These are phyloP conservation scores for Bruchidius siliquastri DNA, from an alignment of 2,888 invertebrate genomes.

Conservation along the genomic window DNA sequence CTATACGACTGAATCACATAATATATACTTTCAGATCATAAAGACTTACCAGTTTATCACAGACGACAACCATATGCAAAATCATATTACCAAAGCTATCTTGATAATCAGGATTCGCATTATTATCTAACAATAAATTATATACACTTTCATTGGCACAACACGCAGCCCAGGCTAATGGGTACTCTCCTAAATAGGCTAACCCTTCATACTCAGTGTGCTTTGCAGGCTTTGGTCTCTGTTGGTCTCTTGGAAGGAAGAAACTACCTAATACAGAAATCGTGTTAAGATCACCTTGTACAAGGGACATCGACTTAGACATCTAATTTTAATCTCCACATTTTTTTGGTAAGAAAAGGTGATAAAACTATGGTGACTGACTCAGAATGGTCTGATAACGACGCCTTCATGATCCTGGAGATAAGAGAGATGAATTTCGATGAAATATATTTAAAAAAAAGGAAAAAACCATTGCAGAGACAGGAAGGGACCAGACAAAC, in stretches of 20 bases:
- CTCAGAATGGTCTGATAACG: too few species aligned
- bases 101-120: constrained; percentile 92
- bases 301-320: too few species aligned
- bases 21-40: too few species aligned
- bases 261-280: constrained; percentile 63
- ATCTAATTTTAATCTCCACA: too few species aligned
- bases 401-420: too few species aligned
- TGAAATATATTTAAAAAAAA: too few species aligned
- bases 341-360: too few species aligned
- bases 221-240: constrained; percentile 68
- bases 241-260: constrained; percentile 93
- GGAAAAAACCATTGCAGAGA: too few species aligned
- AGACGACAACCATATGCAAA: constrained; percentile 98
- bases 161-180: constrained; percentile 95
- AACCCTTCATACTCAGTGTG: constrained; percentile 93
- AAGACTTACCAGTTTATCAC: constrained; percentile 81
- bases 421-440: too few species aligned
- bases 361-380: too few species aligned
- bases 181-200: constrained; percentile 96
- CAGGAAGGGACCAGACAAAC: too few species aligned
- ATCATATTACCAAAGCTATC: constrained; percentile 98
- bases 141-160: constrained; percentile 96
- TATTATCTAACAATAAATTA: constrained; percentile 86
- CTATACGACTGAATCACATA: too few species aligned
- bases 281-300: not conserved